Evolutionary conservation across 2,888 invertebrate genomes (phyloP), one percentile per base, ranked within the genome.

Genomic region (Lasiommata megera): DNA sequence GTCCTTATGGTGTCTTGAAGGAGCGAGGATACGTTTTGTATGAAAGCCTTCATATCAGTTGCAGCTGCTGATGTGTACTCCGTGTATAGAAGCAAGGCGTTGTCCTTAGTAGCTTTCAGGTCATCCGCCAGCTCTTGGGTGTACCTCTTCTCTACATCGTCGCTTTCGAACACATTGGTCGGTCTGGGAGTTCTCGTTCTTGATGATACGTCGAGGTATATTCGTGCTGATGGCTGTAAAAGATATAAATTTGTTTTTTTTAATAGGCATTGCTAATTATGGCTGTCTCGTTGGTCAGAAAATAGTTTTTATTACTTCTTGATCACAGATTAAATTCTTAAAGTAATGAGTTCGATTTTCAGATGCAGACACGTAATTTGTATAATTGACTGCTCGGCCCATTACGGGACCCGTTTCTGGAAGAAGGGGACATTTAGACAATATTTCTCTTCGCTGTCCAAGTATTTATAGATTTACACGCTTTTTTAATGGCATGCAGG

Each of bases 71-170:
- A 74, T 0, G 83, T 72, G 67, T 74, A 87, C 70, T 88, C 86
- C 0, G 84, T 88, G 69, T 84, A 89, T 0, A 89, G 76, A 0
- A 82, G 73, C 2, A 86, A 60, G 0, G 82, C 81, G 1, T 87
- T 85, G 0, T 64, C 67, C 63, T 77, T 80, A 1, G 76, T 73
- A 0, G 65, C 52, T n/a, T 75, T 66, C 29, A 87, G 68, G 23
- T 86, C 76, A 1, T 70, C 59, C 0, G 69, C 56, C 56, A 86
- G 71, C 47, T 84, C 80, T 0, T 76, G 68, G 0, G 80, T 79
- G 62, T 75, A 75, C 31, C 79, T 66, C 53, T 71, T 75, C 64
- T 80, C 81, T 0, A 78, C 62, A 1, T 77, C 76, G 1, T 64
- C 52, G 9, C n/a, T 16, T 14, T 70, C 70, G 9, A 43, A 54